A percentile compares a stretch with the other conserved stretches of the same genome.
Conservation (phyloP, 2,888 invertebrate species). For the Eudemis profundana region DNA sequence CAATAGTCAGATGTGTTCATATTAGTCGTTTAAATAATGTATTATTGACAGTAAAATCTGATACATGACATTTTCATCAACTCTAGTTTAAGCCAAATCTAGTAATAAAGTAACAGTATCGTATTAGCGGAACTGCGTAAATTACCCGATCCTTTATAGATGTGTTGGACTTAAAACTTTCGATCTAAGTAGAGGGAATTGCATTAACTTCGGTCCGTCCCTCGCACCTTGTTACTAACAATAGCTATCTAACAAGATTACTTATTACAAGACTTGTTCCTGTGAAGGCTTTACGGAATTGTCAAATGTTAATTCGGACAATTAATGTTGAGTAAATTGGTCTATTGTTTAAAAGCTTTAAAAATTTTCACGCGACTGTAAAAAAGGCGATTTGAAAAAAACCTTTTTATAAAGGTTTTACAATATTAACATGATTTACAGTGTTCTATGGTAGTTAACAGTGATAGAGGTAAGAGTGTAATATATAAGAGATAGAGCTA, state of each 20-base stretch:
- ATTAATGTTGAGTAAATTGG: background rate
- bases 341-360: background rate
- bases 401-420: no score
- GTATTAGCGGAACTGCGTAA: constrained; percentile 47
- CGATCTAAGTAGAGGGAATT: constrained; percentile 70
- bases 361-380: background rate
- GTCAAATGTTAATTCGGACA: constrained; percentile 49
- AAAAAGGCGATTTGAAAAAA: background rate
- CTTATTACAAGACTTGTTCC: constrained; percentile 68
- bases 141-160: constrained; percentile 49
- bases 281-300: constrained; percentile 65
- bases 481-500: no score
- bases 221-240: constrained; percentile 74
- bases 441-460: no score
- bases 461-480: no score
- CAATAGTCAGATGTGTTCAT: no score
- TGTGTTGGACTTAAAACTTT: constrained; percentile 56
- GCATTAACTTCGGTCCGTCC: constrained; percentile 70
- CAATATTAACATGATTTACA: no score
- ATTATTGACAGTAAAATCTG: no score
- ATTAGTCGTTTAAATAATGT: no score
- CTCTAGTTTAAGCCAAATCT: constrained; percentile 18
- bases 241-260: constrained; percentile 57
- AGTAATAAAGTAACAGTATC: constrained; percentile 14
- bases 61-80: no score